Base-by-base conservation (phyloP, 2,888 invertebrate species). In the Tachina grossa region DNA sequence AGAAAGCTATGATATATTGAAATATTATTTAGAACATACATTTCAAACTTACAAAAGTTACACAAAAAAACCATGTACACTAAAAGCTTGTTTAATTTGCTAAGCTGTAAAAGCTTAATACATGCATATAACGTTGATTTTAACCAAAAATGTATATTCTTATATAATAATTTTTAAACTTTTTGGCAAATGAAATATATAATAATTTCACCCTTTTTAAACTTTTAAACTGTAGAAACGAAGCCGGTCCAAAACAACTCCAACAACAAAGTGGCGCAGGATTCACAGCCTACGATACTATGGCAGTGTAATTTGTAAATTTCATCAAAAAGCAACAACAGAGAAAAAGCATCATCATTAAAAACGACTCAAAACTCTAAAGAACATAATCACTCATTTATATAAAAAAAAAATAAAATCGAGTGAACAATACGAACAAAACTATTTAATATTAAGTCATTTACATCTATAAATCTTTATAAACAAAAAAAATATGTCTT, bases 201-300 rank as follows among this genome's bases (percentile, higher is more conserved):
- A 71, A 65, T 75, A 75, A 80, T 59, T 31, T 16, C 31, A 31
- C 63, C 45, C n/a, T 69, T 31, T 1, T 41, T 19, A 74, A 45
- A 2, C 13, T 39, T 51, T 4, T 39, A 31, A 59, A 39, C 93
- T 94, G 1, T 94, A 97, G 97, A 97, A 97, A 97, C 96, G 97
- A 97, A 97, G 96, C 96, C 94, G 94, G 95, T 95, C 95, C 95
- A 95, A 96, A 95, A 95, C 93, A 94, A 93, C 93, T 93, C 93
- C 95, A 96, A 95, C 93, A 93, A 96, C 94, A 92, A 92, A 92
- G 91, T 90, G 93, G 95, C 95, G 95, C 95, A 94, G 97, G 97
- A 96, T 96, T 97, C 97, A 97, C 97, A 97, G 96, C 97, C 96
- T 97, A 97, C 97, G 97, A 97, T 97, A 97, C 97, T 96, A 96